Evolutionary conservation across 1,140 invertebrate species (phyloP), one percentile per base, ranked within the genome.

Genomic region (Drosophila prosaltans): DNA sequence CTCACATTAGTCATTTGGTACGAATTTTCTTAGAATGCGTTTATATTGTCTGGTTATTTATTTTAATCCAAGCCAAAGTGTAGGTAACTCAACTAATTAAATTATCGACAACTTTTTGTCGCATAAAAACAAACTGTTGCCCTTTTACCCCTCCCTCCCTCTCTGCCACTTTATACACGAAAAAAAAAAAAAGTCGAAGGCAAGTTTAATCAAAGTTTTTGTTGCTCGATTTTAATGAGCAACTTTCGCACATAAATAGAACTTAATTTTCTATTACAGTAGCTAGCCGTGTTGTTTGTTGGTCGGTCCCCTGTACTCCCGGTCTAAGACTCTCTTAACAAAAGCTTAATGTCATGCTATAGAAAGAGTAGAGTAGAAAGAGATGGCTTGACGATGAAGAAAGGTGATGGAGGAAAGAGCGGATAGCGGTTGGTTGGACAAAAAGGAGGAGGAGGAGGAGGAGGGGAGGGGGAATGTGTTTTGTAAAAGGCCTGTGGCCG

Each of bases 191-290:
- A 78, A 60, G 61, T 62, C 39, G 61, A 28, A 48, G 62, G 55
- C 54, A 86, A 74, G 68, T 84, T 84, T 73, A 81, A 81, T 81
- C 72, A 75, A 72, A 72, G 67, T 73, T 85, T 51, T 72, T 59
- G 63, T 66, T 70, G 81, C 64, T 72, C 61, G 77, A 69, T 72
- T 86, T 80, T 78, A 81, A 86, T 74, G 64, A 68, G 76, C 9
- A 65, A 69, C 65, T 69, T 71, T 63, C 54, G 72, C 62, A 61
- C 61, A 78, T 82, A 78, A 78, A 75, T 78, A 64, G 72, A 71
- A 74, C 81, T 78, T 85, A 84, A 80, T 81, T 84, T 74, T 81
- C 74, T 74, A 74, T 80, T 78, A 78, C 74, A 11, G 72, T 64
- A 65, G 30, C 70, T 61, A 73, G 30, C 48, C 59, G 36, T 48